Evolutionary conservation across 2,113 vertebrate species (phyloP).

Genomic region (Cochlearius cochlearius): DNA sequence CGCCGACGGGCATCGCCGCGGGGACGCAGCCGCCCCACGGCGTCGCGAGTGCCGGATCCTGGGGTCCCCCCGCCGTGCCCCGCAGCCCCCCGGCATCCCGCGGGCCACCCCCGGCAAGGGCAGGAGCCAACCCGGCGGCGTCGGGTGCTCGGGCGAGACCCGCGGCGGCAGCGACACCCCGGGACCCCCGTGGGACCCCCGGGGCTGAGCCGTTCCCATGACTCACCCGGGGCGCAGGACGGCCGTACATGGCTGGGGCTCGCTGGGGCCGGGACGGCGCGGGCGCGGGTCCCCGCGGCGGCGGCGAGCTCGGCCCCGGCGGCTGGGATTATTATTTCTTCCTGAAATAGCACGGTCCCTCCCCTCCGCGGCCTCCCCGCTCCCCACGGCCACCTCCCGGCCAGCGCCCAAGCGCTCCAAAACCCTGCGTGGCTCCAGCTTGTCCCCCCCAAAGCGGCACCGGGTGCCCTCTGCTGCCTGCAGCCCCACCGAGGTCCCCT

Average conservation of each 20-base stretch:
- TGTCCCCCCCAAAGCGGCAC: too few relatives aligned
- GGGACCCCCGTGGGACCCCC: not conserved
- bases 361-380: not conserved
- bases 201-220: not conserved
- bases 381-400: not conserved
- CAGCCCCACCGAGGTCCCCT: not conserved
- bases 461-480: not conserved
- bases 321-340: not conserved
- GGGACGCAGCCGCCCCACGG: not conserved
- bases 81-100: not conserved
- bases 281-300: not conserved
- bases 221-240: not conserved
- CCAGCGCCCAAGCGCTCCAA: not conserved
- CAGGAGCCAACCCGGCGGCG: too few relatives aligned
- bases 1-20: rapidly evolving
- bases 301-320: not conserved
- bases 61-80: not conserved
- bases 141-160: too few relatives aligned
- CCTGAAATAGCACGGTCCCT: not conserved
- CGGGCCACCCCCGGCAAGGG: too few relatives aligned
- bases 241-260: not conserved
- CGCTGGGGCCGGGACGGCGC: not conserved
- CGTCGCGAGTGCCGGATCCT: rapidly evolving
- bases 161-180: rapidly evolving
- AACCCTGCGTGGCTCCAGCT: not conserved